Evolutionary conservation across 2,113 vertebrate species (phyloP).

Genomic region (Suncus etruscus): DNA sequence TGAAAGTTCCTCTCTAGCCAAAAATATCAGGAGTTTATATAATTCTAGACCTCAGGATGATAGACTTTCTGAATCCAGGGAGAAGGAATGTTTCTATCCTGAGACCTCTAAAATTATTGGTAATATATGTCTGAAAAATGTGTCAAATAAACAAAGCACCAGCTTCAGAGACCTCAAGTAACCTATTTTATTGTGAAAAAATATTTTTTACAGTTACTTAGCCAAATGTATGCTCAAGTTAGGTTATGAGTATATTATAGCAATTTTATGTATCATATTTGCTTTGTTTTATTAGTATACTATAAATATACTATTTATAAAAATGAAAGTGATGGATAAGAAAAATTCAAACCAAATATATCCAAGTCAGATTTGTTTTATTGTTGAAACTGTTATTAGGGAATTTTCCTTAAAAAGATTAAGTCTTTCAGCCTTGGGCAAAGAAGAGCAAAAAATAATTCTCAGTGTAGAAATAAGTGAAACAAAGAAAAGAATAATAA

Average conservation of each 20-base stretch:
- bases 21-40: neutral
- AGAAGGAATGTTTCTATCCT: neutral
- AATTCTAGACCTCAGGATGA: neutral
- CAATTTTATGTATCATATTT: conserved; percentile 38
- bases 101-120: conserved; percentile 50
- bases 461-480: conserved; percentile 59
- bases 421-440: neutral
- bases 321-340: neutral
- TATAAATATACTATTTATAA: conserved; percentile 12
- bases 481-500: conserved; percentile 55
- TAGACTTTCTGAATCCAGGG: conserved; percentile 9
- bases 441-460: conserved; percentile 34
- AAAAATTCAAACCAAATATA: conserved; percentile 8
- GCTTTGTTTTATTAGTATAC: neutral
- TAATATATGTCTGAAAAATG: neutral
- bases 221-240: conserved; percentile 1
- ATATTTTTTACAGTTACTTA: conserved; percentile 34
- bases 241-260: neutral
- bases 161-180: conserved; percentile 48
- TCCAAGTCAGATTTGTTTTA: conserved; percentile 43
- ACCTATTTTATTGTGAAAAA: conserved; percentile 56
- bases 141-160: conserved; percentile 54
- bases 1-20: conserved; percentile 8
- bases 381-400: conserved; percentile 29
- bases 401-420: conserved; percentile 54